These are phyloP conservation scores for Cynodonichthys magdalenae DNA, from an alignment of 2,797 vertebrate genomes.

Conservation along the genomic window DNA sequence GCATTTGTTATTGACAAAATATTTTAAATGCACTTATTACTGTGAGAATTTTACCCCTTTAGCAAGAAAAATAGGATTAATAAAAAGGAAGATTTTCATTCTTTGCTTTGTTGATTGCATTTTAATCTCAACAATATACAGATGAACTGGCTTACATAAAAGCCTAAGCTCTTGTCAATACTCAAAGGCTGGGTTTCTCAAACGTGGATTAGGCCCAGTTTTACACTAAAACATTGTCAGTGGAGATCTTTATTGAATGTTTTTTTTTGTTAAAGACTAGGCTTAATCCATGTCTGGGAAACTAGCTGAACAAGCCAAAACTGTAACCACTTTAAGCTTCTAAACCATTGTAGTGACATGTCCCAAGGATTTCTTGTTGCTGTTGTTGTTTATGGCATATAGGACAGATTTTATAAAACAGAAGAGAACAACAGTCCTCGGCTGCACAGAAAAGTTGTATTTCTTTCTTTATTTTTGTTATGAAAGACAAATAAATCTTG, in stretches of 20 bases:
- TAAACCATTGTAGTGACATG: not conserved
- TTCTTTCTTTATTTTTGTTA: too few relatives aligned
- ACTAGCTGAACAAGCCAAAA: not conserved
- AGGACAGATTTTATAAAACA: slow-evolving; percentile 16
- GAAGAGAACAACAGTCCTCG: not conserved
- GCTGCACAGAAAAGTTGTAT: too few relatives aligned
- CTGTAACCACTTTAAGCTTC: slow-evolving; percentile 4
- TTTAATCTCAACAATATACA: not conserved
- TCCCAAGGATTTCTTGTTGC: not conserved
- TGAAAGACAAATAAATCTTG: too few relatives aligned
- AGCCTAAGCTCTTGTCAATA: not conserved
- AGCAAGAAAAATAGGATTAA: not conserved
- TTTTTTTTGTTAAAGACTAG: not conserved
- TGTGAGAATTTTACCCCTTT: not conserved
- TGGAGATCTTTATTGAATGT: slow-evolving; percentile 3
- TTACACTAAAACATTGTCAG: slow-evolving; percentile 3
- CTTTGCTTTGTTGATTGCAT: not conserved
- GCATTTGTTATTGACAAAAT: too few relatives aligned
- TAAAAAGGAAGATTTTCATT: slow-evolving; percentile 20
- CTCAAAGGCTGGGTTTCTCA: slow-evolving; percentile 2
- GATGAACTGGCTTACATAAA: not conserved
- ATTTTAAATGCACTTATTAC: too few relatives aligned
- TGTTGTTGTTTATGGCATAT: not conserved
- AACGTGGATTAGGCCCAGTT: not conserved
- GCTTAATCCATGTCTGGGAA: slow-evolving; percentile 9